Percentiles rank a stretch among this genome's conserved stretches.
Evolutionary conservation across 2,113 vertebrate species (phyloP).

Genomic region (Axis porcinus): DNA sequence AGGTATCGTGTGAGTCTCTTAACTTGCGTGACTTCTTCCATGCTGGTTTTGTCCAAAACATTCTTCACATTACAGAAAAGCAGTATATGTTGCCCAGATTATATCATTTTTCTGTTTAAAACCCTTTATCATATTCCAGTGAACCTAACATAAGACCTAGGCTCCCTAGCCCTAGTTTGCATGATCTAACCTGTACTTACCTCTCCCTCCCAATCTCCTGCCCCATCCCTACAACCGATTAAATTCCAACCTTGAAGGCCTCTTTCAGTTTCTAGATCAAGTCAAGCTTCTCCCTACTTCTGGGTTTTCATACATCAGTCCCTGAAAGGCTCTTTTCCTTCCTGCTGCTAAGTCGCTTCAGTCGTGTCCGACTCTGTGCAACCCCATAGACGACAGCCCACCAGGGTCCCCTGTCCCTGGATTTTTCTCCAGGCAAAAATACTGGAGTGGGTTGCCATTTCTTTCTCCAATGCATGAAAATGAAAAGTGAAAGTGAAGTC

Average conservation of each 20-base stretch:
- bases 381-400: too few species aligned
- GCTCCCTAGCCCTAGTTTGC: not conserved
- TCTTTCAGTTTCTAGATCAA: not conserved
- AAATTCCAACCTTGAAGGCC: not conserved
- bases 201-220: not conserved
- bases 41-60: not conserved
- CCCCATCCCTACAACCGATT: rapidly evolving
- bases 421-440: too few species aligned
- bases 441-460: too few species aligned
- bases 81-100: not conserved
- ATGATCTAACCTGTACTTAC: too few species aligned
- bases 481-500: too few species aligned
- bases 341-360: too few species aligned
- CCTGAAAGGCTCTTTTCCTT: not conserved
- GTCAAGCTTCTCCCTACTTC: not conserved
- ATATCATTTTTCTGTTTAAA: not conserved
- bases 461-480: too few species aligned
- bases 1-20: not conserved
- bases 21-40: not conserved
- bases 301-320: not conserved
- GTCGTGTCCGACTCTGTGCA: too few species aligned
- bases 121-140: not conserved
- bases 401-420: too few species aligned
- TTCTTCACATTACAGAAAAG: not conserved
- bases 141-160: not conserved